phyloP scores from a whole-genome alignment of 2,888 invertebrate genomes.

The Tipula unca region DNA sequence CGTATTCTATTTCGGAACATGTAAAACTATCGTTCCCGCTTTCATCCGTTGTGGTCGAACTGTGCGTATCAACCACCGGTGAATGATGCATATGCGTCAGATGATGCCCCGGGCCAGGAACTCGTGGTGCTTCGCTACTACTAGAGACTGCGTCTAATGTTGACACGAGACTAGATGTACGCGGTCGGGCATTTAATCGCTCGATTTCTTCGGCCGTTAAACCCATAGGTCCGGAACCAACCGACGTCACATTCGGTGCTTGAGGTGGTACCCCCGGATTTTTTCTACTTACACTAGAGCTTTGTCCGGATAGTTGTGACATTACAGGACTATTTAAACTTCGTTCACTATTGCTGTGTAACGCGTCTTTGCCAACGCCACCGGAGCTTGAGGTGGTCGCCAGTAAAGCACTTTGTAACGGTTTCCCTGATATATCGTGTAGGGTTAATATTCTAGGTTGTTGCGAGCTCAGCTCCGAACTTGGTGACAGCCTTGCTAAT shows the following conservation, averaged over 20 bases:
- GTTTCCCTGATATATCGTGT: constrained; percentile 89
- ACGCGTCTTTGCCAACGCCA: constrained; percentile 77
- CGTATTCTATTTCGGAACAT: constrained; percentile 96
- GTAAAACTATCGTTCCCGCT: constrained; percentile 96
- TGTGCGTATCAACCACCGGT: constrained; percentile 61
- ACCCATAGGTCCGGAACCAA: constrained; percentile 65
- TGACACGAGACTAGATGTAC: constrained; percentile 84
- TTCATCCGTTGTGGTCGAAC: constrained; percentile 81
- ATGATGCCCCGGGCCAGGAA: constrained; percentile 56
- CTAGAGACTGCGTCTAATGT: constrained; percentile 92
- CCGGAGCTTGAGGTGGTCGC: constrained; percentile 86
- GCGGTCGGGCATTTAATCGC: constrained; percentile 74
- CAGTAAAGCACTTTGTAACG: constrained; percentile 76
- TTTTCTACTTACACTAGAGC: constrained; percentile 71
- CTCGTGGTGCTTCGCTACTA: constrained; percentile 71
- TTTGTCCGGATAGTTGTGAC: constrained; percentile 83
- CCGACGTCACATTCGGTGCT: constrained; percentile 56
- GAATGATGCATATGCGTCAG: constrained; percentile 64
- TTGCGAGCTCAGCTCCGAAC: constrained; percentile 84
- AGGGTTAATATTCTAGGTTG: constrained; percentile 87
- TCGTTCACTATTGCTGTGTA: constrained; percentile 84
- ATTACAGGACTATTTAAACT: constrained; percentile 88
- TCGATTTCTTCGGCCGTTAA: constrained; percentile 91
- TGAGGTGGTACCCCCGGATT: constrained; percentile 59
- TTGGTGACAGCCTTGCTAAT: constrained; percentile 80